These are phyloP conservation scores for Maccullochella peelii DNA, from an alignment of 2,113 vertebrate species.

Conservation along the genomic window DNA sequence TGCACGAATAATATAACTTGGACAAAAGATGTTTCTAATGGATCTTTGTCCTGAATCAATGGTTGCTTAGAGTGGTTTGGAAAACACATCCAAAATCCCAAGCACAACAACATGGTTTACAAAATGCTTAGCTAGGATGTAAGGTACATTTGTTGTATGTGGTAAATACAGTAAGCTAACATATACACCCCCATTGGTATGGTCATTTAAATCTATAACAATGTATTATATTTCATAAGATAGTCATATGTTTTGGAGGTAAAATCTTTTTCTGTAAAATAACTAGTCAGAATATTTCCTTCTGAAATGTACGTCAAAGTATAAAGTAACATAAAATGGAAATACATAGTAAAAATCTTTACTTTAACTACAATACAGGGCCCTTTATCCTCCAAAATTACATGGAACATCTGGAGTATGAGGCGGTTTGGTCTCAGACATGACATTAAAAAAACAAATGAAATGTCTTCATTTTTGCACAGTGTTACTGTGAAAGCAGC, in stretches of 20 bases:
- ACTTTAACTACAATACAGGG: not conserved
- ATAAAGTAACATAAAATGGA: not conserved
- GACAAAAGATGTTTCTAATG: not conserved
- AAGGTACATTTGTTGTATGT: not conserved
- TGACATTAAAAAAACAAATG: not conserved
- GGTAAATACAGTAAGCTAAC: not conserved
- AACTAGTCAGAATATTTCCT: not conserved
- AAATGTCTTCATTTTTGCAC: not conserved
- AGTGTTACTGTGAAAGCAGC: constrained; percentile 23
- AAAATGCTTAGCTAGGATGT: not conserved
- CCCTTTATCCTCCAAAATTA: not conserved
- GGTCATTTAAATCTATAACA: not conserved
- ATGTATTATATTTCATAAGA: not conserved
- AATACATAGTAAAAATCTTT: not conserved
- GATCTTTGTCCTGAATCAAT: not conserved
- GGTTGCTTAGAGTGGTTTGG: not conserved
- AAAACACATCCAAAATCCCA: not conserved
- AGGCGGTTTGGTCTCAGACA: not conserved
- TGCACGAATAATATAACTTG: not conserved
- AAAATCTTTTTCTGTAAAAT: not conserved
- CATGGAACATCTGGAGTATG: not conserved
- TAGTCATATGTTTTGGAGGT: not conserved
- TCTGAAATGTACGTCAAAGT: not conserved
- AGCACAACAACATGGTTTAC: not conserved
- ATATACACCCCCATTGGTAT: not conserved